Base-by-base conservation (phyloP, 1,140 invertebrate genomes). In the Nylanderia fulva region DNA sequence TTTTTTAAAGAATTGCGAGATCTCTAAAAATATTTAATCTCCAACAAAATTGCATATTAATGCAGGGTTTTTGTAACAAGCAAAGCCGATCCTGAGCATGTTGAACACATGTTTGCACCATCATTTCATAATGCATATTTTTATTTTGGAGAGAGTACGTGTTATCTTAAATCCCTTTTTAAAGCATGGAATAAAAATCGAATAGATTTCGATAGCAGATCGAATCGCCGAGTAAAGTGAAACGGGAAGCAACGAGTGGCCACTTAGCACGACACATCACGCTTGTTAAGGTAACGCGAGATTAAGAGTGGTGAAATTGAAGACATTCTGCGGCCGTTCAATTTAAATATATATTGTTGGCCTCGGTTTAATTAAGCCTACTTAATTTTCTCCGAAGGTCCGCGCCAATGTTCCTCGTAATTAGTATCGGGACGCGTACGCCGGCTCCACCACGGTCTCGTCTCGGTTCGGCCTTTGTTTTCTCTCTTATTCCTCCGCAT, bases 371-470 rank as follows among this genome's bases (percentile, higher is more conserved):
- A 94, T 93, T 94, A 93, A 92, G 91, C 88, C 91, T 90, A 90
- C 91, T 94, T 94, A 92, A 93, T 93, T 93, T 93, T 92, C 89
- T 89, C 82, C 84, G 83, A 88, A 85, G 85, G 85, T 63, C 88
- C 85, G 84, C 89, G 89, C 91, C 91, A 89, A 91, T 91, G 90
- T 87, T 86, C 64, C 88, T 90, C 91, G 93, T 93, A 94, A 94
- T 94, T 94, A 94, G 93, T 92, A 94, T n/a, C 91, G 85, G 87
- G 45, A 85, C 89, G 92, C 91, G 91, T 91, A 94, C 91, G 90
- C 89, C 88, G 86, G 72, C 87, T 92, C 86, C 82, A 64, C 86
- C 82, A 64, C 84, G 86, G 69, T 75, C 79, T 90, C 88, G 86
- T 89, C 86, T 88, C 87, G 88, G 80, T 58, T 69, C 82, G 63